Base-by-base conservation (phyloP, 2,113 vertebrate genomes). In the Cygnus atratus region DNA sequence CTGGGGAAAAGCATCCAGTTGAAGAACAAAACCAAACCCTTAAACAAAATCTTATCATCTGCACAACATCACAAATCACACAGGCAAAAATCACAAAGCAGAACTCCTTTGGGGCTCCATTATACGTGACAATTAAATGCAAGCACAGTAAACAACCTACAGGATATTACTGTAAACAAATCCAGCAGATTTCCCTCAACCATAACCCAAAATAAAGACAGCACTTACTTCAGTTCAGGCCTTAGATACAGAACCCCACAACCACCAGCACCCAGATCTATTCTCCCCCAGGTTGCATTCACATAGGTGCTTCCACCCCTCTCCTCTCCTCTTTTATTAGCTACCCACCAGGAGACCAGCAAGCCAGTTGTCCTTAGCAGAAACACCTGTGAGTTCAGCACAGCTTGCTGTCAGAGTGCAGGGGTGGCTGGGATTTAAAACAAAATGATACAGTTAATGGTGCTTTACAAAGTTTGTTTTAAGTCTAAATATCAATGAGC, bases 321-420 rank as follows among this genome's bases (percentile, higher is more conserved):
- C 35, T 80, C 6, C 7, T 37, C 50, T 65, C 8, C 46, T n/a
- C 48, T 58, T 55, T 63, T 57, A 4, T 10, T 16, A 70, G 26
- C 58, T 55, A 17, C 41, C 48, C 89, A 17, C 74, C 55, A 48
- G 65, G 52, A 39, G 77, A 67, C 44, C 72, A 77, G 70, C 11
- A 12, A 2, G 25, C 26, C 59, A 7, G 39, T 55, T 79, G 22
- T 71, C 63, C 68, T 92, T 15, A 85, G 59, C 0, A 80, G 46
- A 82, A 93, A 71, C 93, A 96, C 73, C 86, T 97, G 93, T n/a
- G 28, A n/a, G 66, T 14, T 59, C 58, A 73, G 62, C 70, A 78
- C 67, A 75, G 48, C 48, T 66, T n/a, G 26, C 44, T 28, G 54
- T 19, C 70, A 66, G 58, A 48, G 46, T 10, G 75, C 39, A 31